phyloP scores from a whole-genome alignment of 2,113 vertebrate species.

The Psittacara wagleri region DNA sequence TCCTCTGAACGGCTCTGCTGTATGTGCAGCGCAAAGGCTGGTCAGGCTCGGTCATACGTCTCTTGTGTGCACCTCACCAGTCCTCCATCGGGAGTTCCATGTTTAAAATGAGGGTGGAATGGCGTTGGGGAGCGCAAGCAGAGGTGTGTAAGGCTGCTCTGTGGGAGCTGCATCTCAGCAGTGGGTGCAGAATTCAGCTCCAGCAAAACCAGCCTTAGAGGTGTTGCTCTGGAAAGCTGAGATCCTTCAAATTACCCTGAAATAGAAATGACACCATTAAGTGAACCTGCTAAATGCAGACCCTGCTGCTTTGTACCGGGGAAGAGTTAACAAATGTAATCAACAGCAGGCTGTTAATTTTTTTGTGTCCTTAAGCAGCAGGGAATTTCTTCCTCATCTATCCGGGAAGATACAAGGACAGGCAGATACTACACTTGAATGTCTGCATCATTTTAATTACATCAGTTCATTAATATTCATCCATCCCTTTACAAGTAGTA shows the following conservation, averaged over 20 bases:
- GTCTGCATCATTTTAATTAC: slow-evolving; percentile 66
- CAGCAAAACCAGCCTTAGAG: background rate
- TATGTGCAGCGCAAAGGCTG: background rate
- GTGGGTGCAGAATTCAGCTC: background rate
- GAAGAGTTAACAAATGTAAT: slow-evolving; percentile 52
- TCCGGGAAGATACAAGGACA: slow-evolving; percentile 55
- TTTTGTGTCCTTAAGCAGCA: slow-evolving; percentile 60
- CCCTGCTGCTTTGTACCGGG: background rate
- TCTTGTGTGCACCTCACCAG: background rate
- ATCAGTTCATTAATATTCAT: slow-evolving; percentile 65
- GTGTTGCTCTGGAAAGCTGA: background rate
- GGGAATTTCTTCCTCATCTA: slow-evolving; percentile 66
- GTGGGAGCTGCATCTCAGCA: background rate
- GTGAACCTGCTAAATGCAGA: background rate
- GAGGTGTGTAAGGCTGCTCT: background rate
- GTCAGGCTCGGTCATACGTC: background rate
- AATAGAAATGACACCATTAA: background rate
- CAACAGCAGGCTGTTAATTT: slow-evolving; percentile 56
- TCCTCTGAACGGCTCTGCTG: background rate
- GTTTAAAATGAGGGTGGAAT: background rate
- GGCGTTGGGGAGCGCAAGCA: background rate
- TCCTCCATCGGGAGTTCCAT: background rate
- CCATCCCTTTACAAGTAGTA: slow-evolving; percentile 11
- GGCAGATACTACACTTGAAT: slow-evolving; percentile 56
- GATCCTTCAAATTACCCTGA: background rate